Evolutionary conservation across 2,797 vertebrate genomes (phyloP), one percentile per base, ranked within the genome.

Genomic region (Pempheris klunzingeri): DNA sequence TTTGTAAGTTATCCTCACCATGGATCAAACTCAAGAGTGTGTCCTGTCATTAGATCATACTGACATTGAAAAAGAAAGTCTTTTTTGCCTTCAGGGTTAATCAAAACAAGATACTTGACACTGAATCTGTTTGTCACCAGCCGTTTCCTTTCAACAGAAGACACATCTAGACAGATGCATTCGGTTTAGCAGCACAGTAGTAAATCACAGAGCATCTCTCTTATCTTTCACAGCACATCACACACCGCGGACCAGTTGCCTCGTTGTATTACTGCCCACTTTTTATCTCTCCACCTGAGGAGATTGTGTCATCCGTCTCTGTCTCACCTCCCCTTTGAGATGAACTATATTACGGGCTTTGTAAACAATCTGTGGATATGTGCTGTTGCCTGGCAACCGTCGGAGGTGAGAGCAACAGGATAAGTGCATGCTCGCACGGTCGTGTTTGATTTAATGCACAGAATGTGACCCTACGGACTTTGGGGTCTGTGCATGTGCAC

Each of bases 371-470:
- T 85, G 81, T 59, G 83, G 87, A 83, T 88, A 47, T 91, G 90
- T 94, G 92, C 91, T 93, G 94, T 96, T 95, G 91, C 95, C 78
- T 90, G 81, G 95, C 93, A 93, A 95, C 94, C 69, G 1, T 14
- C 15, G 10, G 69, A 78, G 71, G 81, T 68, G 83, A 86, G 81
- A 85, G 88, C 75, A 70, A 79, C 78, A 71, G 81, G 75, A 77
- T 76, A 69, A 84, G 73, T 62, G 73, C 60, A 28, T 39, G 54
- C 4, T 58, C 55, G 30, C 67, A 32, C 7, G 26, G n/a, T n/a
- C 30, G 13, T 41, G 57, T 78, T 76, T 30, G 54, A 41, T 52
- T 85, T 41, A 52, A 74, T 34, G 22, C 32, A 30, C 43, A 11
- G 68, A 81, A 78, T 68, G 81, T 88, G 84, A 49, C 69, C 59